These are phyloP conservation scores for Horisme vitalbata DNA, from an alignment of 2,888 invertebrate species.

Conservation along the genomic window DNA sequence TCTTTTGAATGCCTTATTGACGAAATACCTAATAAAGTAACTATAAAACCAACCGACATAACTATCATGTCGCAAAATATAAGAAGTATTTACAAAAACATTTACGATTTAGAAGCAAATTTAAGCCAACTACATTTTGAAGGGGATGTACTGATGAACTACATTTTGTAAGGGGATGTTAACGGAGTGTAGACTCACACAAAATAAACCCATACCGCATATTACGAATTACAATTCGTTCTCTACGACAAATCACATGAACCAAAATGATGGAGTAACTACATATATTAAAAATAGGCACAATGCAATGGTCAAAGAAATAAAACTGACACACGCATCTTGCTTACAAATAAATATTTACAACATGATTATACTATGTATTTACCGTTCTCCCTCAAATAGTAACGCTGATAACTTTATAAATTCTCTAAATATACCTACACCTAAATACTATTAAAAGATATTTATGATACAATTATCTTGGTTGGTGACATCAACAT, in stretches of 20 bases:
- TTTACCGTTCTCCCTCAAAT: slow-evolving; percentile 36
- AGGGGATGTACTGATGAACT: slow-evolving; percentile 15
- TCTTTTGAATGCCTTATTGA: slow-evolving; percentile 1
- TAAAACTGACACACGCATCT: no score
- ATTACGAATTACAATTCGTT: slow-evolving; percentile 18
- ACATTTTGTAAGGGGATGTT: no score
- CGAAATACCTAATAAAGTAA: neutral
- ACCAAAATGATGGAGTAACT: slow-evolving; percentile 30
- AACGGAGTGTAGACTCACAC: slow-evolving; percentile 19
- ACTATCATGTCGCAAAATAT: slow-evolving; percentile 25
- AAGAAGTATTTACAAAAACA: slow-evolving; percentile 18
- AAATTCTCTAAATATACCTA: slow-evolving; percentile 21
- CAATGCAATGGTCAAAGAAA: no score
- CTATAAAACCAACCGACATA: neutral
- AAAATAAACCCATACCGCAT: slow-evolving; percentile 22
- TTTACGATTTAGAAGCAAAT: slow-evolving; percentile 7
- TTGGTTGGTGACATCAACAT: slow-evolving; percentile 39
- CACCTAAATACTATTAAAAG: slow-evolving; percentile 21
- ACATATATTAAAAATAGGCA: slow-evolving; percentile 21
- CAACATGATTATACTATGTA: slow-evolving; percentile 23
- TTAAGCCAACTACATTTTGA: slow-evolving; percentile 6
- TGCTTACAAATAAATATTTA: slow-evolving; percentile 24
- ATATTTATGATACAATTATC: slow-evolving; percentile 26
- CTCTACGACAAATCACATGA: slow-evolving; percentile 12
- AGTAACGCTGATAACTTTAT: slow-evolving; percentile 27